phyloP scores from a whole-genome alignment of 2,113 vertebrate species.

The Saimiri boliviensis region DNA sequence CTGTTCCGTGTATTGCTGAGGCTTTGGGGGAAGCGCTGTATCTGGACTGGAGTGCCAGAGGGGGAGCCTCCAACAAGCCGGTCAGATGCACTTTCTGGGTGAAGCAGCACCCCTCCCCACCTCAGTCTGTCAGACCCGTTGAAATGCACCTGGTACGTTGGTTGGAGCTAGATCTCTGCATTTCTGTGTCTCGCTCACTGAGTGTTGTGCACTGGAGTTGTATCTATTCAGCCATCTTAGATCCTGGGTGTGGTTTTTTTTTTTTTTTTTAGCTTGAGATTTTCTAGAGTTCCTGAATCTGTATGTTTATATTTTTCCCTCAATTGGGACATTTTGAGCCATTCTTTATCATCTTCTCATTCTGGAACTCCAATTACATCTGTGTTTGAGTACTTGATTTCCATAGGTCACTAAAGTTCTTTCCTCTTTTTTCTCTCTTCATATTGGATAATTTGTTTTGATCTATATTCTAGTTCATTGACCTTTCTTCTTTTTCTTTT shows the following conservation, averaged over 20 bases:
- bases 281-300: neutral
- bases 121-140: too few relatives aligned
- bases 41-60: too few relatives aligned
- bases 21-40: too few relatives aligned
- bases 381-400: neutral
- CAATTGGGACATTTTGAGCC: neutral
- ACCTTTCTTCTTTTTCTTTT: neutral
- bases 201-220: too few relatives aligned
- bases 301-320: neutral
- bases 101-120: too few relatives aligned
- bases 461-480: neutral
- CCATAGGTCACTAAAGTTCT: neutral
- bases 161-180: too few relatives aligned
- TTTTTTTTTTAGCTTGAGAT: neutral
- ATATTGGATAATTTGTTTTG: neutral
- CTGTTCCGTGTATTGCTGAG: too few relatives aligned
- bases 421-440: neutral
- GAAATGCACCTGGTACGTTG: too few relatives aligned
- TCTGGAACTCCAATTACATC: neutral
- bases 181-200: too few relatives aligned
- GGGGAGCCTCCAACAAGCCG: too few relatives aligned
- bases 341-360: neutral
- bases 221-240: too few relatives aligned
- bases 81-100: too few relatives aligned
- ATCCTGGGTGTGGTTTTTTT: neutral